phyloP scores from a whole-genome alignment of 1,140 invertebrate genomes.

The Oreohelix idahoensis region DNA sequence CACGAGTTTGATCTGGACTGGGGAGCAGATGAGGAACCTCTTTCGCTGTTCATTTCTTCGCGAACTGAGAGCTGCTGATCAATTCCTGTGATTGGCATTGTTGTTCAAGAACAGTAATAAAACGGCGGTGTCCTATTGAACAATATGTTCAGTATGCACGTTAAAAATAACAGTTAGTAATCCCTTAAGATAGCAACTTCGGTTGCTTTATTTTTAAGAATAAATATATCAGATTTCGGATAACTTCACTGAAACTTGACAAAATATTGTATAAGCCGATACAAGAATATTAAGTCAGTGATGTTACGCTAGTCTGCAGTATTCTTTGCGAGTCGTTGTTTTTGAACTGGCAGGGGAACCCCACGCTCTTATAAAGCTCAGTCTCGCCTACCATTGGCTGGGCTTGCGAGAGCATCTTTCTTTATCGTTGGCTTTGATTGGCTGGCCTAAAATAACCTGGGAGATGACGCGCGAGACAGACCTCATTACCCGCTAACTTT shows the following conservation, averaged over 20 bases:
- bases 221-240: not conserved
- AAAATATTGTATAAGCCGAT: not conserved
- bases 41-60: not conserved
- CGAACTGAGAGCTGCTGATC: not conserved
- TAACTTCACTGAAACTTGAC: not conserved
- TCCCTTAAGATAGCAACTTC: too few species aligned
- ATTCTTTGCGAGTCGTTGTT: not conserved
- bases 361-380: not conserved
- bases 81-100: not conserved
- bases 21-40: constrained; percentile 14
- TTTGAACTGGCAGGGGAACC: not conserved
- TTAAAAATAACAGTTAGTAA: not conserved
- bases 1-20: constrained; percentile 28
- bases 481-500: not conserved
- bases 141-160: not conserved
- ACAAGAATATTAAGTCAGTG: not conserved
- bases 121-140: not conserved
- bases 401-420: not conserved
- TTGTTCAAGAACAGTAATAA: not conserved
- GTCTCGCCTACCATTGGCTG: not conserved
- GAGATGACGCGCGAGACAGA: not conserved
- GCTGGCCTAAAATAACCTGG: not conserved
- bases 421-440: not conserved
- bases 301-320: not conserved
- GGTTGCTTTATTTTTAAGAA: not conserved